These are phyloP conservation scores for Polyodon spathula DNA, from an alignment of 2,113 vertebrate genomes.

Conservation along the genomic window DNA sequence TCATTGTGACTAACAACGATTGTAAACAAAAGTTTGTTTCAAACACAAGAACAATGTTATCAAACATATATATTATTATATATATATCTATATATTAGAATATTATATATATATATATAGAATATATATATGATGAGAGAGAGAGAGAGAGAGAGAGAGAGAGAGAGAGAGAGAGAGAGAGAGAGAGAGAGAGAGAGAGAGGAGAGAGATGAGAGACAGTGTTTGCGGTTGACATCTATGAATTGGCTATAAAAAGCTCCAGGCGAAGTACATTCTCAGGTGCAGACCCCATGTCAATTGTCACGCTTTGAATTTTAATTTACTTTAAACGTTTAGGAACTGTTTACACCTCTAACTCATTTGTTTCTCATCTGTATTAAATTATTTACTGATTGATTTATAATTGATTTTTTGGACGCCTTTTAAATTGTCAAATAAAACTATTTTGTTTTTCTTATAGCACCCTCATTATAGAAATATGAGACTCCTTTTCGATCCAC, in stretches of 20 bases:
- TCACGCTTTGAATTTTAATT: slow-evolving; percentile 81
- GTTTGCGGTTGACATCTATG: slow-evolving; percentile 43
- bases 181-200: too few relatives aligned
- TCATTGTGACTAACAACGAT: too few relatives aligned
- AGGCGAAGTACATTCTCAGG: slow-evolving; percentile 52
- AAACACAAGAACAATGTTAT: too few relatives aligned
- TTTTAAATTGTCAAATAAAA: slow-evolving; percentile 51
- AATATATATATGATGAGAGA: too few relatives aligned
- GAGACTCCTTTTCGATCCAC: too few relatives aligned
- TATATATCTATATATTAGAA: background rate
- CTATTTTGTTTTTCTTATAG: too few relatives aligned
- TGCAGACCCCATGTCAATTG: slow-evolving; percentile 59
- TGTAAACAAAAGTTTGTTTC: too few relatives aligned
- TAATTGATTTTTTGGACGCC: slow-evolving; percentile 43
- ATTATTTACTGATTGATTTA: slow-evolving; percentile 51
- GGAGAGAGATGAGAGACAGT: too few relatives aligned
- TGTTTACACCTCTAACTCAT: slow-evolving; percentile 73
- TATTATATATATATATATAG: background rate
- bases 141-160: too few relatives aligned
- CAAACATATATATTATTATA: background rate
- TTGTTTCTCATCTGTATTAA: slow-evolving; percentile 85
- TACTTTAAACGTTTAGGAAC: slow-evolving; percentile 85
- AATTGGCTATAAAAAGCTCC: slow-evolving; percentile 58
- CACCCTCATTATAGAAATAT: too few relatives aligned
- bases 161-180: too few relatives aligned